phyloP scores from a whole-genome alignment of 2,113 vertebrate genomes.

The Melanocharis versteri region DNA sequence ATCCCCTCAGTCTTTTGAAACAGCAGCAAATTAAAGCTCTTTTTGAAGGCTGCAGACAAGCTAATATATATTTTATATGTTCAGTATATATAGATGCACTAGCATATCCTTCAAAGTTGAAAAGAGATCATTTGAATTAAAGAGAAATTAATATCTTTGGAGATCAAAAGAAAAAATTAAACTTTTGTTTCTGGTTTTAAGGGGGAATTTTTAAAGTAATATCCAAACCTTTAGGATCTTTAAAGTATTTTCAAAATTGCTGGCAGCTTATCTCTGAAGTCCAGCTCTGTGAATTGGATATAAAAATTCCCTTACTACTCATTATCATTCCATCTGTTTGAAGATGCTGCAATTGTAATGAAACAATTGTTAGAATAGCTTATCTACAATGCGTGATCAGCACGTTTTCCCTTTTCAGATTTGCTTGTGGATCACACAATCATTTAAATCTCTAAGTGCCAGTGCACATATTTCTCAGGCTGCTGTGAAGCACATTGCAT shows the following conservation, averaged over 20 bases:
- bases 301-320: not conserved
- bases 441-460: not conserved
- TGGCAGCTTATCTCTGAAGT: not conserved
- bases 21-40: not conserved
- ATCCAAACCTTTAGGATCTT: not conserved
- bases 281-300: not conserved
- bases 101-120: conserved; percentile 1
- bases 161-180: conserved; percentile 33
- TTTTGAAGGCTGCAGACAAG: conserved; percentile 25
- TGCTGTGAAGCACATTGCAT: not conserved
- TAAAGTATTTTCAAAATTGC: not conserved
- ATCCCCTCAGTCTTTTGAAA: not conserved
- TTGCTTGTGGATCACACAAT: not conserved
- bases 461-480: not conserved
- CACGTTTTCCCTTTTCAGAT: not conserved
- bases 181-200: conserved; percentile 30
- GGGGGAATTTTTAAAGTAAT: not conserved
- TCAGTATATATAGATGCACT: not conserved
- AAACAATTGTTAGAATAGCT: not conserved
- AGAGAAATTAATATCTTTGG: not conserved
- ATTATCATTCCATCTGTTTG: not conserved
- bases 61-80: conserved; percentile 43
- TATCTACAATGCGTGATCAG: not conserved
- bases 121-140: not conserved
- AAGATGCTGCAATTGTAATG: not conserved